Evolutionary conservation across 2,113 vertebrate species (phyloP).

Genomic region (Pleuronectes platessa): DNA sequence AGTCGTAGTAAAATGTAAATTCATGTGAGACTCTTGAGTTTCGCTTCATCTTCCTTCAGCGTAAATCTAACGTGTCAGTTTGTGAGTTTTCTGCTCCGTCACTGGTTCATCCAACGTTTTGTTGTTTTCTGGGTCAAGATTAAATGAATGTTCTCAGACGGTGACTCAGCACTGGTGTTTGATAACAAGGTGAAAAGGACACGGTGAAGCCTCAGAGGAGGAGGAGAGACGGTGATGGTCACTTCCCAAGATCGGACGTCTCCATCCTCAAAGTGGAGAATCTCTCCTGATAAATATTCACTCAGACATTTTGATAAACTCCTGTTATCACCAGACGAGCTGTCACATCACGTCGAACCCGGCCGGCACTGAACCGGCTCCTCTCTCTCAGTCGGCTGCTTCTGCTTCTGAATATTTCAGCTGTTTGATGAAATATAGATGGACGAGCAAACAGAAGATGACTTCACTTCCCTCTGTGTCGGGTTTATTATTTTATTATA

Average conservation of each 20-base stretch:
- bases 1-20: conserved; percentile 5
- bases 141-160: not conserved
- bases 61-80: not conserved
- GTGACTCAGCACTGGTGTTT: conserved; percentile 19
- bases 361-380: conserved; percentile 14
- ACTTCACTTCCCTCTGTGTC: conserved; percentile 35
- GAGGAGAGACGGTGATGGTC: conserved; percentile 10
- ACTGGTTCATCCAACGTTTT: conserved; percentile 7
- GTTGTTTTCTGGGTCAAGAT: not conserved
- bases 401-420: conserved; percentile 63
- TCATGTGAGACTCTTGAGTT: too few relatives aligned
- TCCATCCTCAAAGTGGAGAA: conserved; percentile 3
- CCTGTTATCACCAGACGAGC: conserved; percentile 34
- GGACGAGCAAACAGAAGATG: conserved; percentile 26
- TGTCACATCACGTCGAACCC: not conserved
- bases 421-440: conserved; percentile 56
- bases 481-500: conserved; percentile 43
- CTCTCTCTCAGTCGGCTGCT: not conserved
- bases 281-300: conserved; percentile 46
- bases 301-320: conserved; percentile 15
- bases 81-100: not conserved
- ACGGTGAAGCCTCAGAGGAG: not conserved
- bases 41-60: not conserved
- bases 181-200: conserved; percentile 8
- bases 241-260: not conserved